Percentiles rank a stretch among this genome's conserved stretches.
These are phyloP conservation scores for Notarius lentiginosus DNA, from an alignment of 2,113 vertebrate genomes.

Conservation along the genomic window DNA sequence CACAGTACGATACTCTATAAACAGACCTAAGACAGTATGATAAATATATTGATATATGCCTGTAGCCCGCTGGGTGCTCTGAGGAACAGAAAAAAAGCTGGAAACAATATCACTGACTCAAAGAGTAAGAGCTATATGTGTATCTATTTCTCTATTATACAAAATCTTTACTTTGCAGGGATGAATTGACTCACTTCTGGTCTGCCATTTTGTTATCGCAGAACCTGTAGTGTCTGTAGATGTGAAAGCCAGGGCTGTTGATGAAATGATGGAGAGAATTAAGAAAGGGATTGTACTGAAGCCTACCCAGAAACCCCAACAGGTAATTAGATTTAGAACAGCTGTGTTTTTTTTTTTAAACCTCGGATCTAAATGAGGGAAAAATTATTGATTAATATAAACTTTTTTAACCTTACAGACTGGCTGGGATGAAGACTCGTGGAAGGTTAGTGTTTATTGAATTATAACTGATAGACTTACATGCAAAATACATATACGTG, in stretches of 20 bases:
- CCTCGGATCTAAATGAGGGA: background rate
- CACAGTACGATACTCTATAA: background rate
- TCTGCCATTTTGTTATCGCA: slow-evolving; percentile 35
- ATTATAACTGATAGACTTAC: background rate
- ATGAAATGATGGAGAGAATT: slow-evolving; percentile 85
- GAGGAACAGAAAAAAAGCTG: slow-evolving; percentile 62
- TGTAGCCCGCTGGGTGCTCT: slow-evolving; percentile 63
- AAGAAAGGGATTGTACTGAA: slow-evolving; percentile 75
- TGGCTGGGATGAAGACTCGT: slow-evolving; percentile 63
- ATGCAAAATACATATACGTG: background rate
- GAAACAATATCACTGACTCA: slow-evolving; percentile 10
- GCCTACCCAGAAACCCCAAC: slow-evolving; percentile 53
- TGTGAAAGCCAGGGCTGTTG: slow-evolving; percentile 70
- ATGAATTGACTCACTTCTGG: background rate
- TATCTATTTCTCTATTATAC: background rate
- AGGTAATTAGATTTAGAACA: slow-evolving; percentile 53
- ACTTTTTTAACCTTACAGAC: slow-evolving; percentile 26
- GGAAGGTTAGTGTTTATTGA: slow-evolving; percentile 62
- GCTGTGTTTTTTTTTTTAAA: background rate
- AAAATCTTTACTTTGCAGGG: background rate
- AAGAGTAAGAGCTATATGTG: slow-evolving; percentile 55
- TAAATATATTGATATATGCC: slow-evolving; percentile 22
- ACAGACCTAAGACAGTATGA: background rate
- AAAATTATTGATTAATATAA: background rate
- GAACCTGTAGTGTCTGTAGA: slow-evolving; percentile 43